These are phyloP conservation scores for Apodemus agrarius DNA, from an alignment of 2,797 vertebrate species.

Conservation along the genomic window DNA sequence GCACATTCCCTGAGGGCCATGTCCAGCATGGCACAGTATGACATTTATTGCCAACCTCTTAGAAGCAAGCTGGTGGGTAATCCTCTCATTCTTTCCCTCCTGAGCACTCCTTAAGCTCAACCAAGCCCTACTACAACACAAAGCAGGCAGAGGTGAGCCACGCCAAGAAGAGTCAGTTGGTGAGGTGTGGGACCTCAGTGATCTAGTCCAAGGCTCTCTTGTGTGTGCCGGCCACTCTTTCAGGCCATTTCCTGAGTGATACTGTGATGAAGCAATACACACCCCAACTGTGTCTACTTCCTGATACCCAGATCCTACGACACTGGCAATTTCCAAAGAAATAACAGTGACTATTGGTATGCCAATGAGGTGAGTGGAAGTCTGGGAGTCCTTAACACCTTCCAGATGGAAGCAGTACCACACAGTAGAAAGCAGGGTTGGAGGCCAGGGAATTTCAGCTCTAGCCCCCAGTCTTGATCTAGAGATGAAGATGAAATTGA, in stretches of 20 bases:
- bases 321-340: neutral
- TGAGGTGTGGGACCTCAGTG: neutral
- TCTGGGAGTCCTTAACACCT: neutral
- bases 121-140: neutral
- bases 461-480: neutral
- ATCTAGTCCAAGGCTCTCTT: neutral
- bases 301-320: neutral
- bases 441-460: neutral
- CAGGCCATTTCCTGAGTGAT: neutral
- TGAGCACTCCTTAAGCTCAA: too few relatives aligned
- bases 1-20: neutral
- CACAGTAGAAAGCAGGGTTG: neutral
- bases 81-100: neutral
- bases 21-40: neutral
- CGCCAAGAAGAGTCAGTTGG: fast-evolving
- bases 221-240: neutral
- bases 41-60: neutral
- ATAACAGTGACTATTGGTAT: neutral
- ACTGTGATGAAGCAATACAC: neutral
- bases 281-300: neutral
- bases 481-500: neutral
- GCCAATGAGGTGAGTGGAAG: neutral
- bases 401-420: neutral
- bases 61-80: neutral
- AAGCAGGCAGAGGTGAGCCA: neutral